Base-by-base conservation (phyloP, 2,797 vertebrate species). In the Myotis vivesi region DNA sequence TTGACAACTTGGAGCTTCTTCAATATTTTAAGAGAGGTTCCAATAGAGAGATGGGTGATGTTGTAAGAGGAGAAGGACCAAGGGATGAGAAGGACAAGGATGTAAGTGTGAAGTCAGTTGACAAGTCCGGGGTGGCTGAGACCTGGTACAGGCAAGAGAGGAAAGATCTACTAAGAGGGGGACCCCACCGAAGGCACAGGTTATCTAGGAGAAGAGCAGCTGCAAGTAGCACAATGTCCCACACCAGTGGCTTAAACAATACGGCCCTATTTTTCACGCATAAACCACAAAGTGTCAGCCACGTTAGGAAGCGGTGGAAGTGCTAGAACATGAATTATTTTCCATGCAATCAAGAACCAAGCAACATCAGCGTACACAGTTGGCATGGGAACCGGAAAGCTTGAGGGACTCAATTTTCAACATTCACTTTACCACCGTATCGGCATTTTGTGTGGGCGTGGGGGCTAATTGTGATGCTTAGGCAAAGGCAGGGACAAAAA, bases 341-440 rank as follows among this genome's bases (percentile, higher is more conserved):
- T 66, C 66, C 41, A 33, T 44, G 66, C 53, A 86, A 15, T 72
- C 64, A 38, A 82, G 86, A 87, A 69, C 75, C 75, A 66, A 87
- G 38, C 62, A 41, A 53, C 68, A 69, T 77, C 66, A 41, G 69
- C 12, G 28, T 66, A 82, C 75, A 64, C 38, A 28, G 90, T 95
- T 81, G 90, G 90, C 94, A 96, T 94, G 90, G 94, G 76, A 96
- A 97, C 96, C 2, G 6, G 59, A 83, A 87, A 86, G 51, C 93
- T 85, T 36, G 33, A 93, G 38, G 84, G 76, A 82, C 76, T 91
- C n/a, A 17, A n/a, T 66, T 92, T 94, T 95, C 72, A 92, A 94
- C 94, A 72, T 89, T 94, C 64, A 22, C 87, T 87, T 94, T 87
- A 72, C 89, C 92, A 89, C 51, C 71, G 9, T 23, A 53, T 88